These are phyloP conservation scores for Lutraria lutraria DNA, from an alignment of 2,888 invertebrate species.

Conservation along the genomic window DNA sequence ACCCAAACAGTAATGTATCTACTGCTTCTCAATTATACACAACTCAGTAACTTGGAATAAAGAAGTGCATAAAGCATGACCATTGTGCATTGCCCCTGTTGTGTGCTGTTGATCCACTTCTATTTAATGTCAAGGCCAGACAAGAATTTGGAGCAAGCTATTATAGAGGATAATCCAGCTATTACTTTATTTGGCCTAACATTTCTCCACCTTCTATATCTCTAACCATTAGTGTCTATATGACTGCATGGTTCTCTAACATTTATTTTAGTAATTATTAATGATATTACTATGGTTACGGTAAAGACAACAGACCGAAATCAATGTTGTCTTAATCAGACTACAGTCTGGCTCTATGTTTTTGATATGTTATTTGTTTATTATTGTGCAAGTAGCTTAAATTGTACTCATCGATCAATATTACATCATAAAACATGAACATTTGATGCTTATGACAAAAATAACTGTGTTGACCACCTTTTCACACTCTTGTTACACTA, in stretches of 20 bases:
- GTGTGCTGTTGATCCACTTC: too few relatives aligned
- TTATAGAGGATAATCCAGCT: background rate
- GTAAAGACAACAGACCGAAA: background rate
- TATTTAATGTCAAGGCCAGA: too few relatives aligned
- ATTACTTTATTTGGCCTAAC: background rate
- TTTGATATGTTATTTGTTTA: background rate
- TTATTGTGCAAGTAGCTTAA: background rate
- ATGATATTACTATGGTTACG: conserved; percentile 19
- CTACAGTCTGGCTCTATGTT: background rate
- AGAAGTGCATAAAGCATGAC: too few relatives aligned
- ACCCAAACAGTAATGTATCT: too few relatives aligned
- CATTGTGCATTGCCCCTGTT: too few relatives aligned
- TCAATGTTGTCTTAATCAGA: conserved; percentile 10
- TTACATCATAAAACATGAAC: too few relatives aligned
- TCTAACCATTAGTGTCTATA: background rate
- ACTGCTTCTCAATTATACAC: too few relatives aligned
- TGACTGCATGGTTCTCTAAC: background rate
- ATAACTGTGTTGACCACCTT: too few relatives aligned
- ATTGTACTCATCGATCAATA: background rate
- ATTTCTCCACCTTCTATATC: background rate
- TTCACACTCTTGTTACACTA: too few relatives aligned
- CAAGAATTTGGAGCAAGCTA: too few relatives aligned
- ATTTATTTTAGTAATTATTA: conserved; percentile 21
- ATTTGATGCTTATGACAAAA: too few relatives aligned
- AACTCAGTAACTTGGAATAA: too few relatives aligned